Conservation (phyloP, 2,113 vertebrate genomes). For the Mormyrus iriodes region DNA sequence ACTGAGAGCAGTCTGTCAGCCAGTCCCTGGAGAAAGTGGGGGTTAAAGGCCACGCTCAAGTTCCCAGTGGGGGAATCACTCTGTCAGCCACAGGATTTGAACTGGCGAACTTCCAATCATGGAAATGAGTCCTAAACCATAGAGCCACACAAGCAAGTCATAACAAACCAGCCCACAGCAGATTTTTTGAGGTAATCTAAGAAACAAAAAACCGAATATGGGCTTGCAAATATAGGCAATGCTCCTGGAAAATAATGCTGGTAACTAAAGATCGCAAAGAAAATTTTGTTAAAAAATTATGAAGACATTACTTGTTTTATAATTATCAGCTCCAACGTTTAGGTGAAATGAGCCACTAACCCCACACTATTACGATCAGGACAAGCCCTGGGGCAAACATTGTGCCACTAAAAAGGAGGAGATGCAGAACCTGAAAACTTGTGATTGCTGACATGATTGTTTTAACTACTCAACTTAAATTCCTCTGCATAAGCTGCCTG, state of each 20-base stretch:
- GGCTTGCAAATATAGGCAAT: neutral
- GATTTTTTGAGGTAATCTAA: neutral
- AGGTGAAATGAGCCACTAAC: neutral
- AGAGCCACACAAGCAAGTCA: neutral
- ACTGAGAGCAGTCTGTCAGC: neutral
- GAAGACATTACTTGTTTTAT: neutral
- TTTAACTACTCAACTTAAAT: neutral
- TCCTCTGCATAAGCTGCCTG: neutral
- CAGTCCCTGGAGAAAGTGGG: neutral
- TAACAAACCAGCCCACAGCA: neutral
- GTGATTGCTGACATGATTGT: neutral
- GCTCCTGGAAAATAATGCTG: neutral
- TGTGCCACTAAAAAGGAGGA: neutral
- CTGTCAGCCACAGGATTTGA: neutral
- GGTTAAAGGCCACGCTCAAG: neutral
- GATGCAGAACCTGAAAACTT: neutral
- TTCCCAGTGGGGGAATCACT: neutral
- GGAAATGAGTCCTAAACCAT: neutral
- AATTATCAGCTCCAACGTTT: neutral
- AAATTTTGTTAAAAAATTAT: neutral
- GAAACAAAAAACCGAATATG: neutral
- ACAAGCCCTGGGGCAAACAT: neutral
- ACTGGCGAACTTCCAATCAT: neutral
- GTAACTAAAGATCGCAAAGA: neutral
- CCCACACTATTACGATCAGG: neutral